phyloP scores from a whole-genome alignment of 1,140 invertebrate species.

The Aphaenogaster rudis region DNA sequence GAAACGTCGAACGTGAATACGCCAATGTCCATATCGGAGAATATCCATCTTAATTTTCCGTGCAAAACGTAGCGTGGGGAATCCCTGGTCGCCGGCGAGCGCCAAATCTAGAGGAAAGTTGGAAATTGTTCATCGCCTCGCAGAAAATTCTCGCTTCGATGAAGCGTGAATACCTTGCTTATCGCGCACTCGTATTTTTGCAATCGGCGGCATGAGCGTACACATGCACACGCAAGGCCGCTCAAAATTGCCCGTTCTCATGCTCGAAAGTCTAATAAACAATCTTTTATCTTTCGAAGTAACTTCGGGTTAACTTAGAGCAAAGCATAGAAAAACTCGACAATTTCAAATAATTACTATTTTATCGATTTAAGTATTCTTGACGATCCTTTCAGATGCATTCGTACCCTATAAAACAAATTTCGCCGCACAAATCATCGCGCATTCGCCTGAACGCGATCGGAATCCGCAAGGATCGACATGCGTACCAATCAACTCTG shows the following conservation, averaged over 20 bases:
- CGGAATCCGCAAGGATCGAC: slow-evolving; percentile 10
- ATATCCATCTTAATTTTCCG: slow-evolving; percentile 55
- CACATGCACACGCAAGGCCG: neutral
- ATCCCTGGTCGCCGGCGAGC: neutral
- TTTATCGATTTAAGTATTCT: neutral
- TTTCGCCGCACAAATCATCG: slow-evolving; percentile 3
- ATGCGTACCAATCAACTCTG: slow-evolving; percentile 32
- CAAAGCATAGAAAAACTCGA: neutral
- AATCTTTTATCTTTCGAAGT: neutral
- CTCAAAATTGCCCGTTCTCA: neutral
- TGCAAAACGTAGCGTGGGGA: neutral
- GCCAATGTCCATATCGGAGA: slow-evolving; percentile 14
- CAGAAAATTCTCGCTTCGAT: slow-evolving; percentile 56
- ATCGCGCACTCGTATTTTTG: slow-evolving; percentile 47
- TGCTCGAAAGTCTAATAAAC: slow-evolving; percentile 21
- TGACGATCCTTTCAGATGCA: neutral
- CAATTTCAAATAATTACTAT: neutral
- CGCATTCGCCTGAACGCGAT: neutral
- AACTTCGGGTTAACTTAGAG: neutral
- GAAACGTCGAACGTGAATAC: slow-evolving; percentile 14
- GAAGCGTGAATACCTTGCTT: slow-evolving; percentile 51
- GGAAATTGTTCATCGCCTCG: slow-evolving; percentile 46
- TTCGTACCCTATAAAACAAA: neutral
- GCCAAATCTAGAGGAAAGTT: slow-evolving; percentile 48
- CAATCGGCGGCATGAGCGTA: neutral